Conservation (phyloP, 2,113 vertebrate species). For the Pelmatolapia mariae region DNA sequence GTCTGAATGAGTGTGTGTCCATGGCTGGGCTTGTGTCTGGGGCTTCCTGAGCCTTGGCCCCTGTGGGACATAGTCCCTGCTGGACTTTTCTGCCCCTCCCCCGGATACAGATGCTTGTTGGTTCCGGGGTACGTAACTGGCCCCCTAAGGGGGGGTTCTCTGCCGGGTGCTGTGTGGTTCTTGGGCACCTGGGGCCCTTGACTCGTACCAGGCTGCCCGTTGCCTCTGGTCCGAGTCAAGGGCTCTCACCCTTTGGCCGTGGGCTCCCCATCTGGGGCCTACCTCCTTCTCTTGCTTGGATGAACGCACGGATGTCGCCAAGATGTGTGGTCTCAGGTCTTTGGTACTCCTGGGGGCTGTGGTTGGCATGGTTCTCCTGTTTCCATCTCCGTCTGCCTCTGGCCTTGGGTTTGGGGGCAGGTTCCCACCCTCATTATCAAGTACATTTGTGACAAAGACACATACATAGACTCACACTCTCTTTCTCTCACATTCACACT, state of each 20-base stretch:
- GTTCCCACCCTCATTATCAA: background rate
- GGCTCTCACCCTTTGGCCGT: fast-evolving
- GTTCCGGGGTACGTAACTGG: background rate
- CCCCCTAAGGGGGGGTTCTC: fast-evolving
- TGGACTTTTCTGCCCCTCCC: background rate
- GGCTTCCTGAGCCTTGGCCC: background rate
- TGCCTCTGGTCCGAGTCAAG: background rate
- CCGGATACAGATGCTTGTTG: fast-evolving
- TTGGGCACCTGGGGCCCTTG: background rate
- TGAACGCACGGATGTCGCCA: background rate
- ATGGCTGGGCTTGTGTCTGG: background rate
- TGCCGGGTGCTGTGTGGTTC: fast-evolving
- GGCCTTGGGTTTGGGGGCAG: background rate
- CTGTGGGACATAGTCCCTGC: background rate
- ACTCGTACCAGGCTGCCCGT: fast-evolving
- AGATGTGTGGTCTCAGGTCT: background rate
- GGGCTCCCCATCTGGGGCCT: background rate
- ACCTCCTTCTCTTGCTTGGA: background rate
- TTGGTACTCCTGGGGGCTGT: background rate
- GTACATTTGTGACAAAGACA: background rate
- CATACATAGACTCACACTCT: background rate
- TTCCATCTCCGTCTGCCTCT: background rate
- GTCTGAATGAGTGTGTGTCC: fast-evolving
- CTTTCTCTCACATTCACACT: background rate
- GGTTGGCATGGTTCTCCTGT: background rate